Percentiles rank a stretch among this genome's conserved stretches.
Conservation (phyloP, 2,888 invertebrate species). For the Aphrophora alni region DNA sequence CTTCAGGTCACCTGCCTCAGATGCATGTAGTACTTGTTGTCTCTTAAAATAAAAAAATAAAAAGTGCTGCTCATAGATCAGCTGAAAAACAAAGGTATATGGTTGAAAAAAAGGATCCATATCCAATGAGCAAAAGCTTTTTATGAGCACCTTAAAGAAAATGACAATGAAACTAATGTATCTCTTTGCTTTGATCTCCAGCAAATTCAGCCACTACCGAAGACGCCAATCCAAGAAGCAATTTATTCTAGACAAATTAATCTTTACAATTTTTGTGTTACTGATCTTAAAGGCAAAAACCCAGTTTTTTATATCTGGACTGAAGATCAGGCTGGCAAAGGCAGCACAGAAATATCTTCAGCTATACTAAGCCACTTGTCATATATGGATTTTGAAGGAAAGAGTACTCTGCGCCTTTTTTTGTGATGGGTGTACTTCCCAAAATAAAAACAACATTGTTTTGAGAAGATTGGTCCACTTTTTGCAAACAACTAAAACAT, state of each 20-base stretch:
- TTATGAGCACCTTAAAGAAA: constrained; percentile 16
- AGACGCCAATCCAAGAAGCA: constrained; percentile 27
- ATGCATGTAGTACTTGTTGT: too few relatives aligned
- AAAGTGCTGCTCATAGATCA: too few relatives aligned
- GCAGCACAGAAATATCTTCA: constrained; percentile 14
- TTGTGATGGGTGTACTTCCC: too few relatives aligned
- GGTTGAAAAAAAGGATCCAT: neutral
- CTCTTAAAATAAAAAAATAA: too few relatives aligned
- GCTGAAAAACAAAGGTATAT: too few relatives aligned
- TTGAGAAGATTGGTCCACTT: neutral
- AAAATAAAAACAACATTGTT: constrained; percentile 1
- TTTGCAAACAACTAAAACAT: neutral
- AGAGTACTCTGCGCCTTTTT: too few relatives aligned
- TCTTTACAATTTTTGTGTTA: constrained; percentile 21
- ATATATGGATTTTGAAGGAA: too few relatives aligned
- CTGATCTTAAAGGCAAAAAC: neutral
- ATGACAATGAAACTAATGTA: constrained; percentile 18
- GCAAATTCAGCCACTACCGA: constrained; percentile 32
- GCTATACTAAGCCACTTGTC: neutral
- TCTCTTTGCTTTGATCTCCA: too few relatives aligned
- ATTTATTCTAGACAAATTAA: constrained; percentile 22
- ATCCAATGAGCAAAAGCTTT: constrained; percentile 19
- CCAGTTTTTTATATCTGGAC: constrained; percentile 27
- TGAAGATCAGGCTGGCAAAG: constrained; percentile 30
- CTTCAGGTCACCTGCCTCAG: too few relatives aligned